Base-by-base conservation (phyloP, 2,797 vertebrate genomes). In the Simalia tracyae region DNA sequence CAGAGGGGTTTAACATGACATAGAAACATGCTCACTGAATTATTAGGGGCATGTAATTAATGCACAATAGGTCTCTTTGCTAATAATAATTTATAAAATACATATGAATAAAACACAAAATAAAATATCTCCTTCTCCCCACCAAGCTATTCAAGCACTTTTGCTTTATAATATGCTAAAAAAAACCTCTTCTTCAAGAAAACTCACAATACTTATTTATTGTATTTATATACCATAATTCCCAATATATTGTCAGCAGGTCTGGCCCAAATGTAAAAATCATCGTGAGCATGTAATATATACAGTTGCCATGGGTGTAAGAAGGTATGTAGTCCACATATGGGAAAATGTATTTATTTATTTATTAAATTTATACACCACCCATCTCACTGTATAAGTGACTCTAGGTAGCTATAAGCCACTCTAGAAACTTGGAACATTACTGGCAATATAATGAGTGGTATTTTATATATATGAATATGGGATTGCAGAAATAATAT, bases 401-500 rank as follows among this genome's bases (percentile, higher is more conserved):
- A 36, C 36, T 36, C 36, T 36, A 36, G 36, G 36, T 36, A 36
- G 36, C 36, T 36, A 36, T 36, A 36, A 66, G 11, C 8, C n/a
- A 66, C n/a, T 66, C 26, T n/a, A 9, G 26, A 26, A 60, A 36
- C 9, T 31, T 36, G n/a, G 85, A 86, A 86, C n/a, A 86, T 26
- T 9, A 72, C 9, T 0, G 8, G 50, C 6, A 54, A 87, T 28
- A 81, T 24, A 93, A 64, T 26, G 57, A 26, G 4, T 14, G 92
- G 92, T 93, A 90, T 1, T 92, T 89, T 36, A 2, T 15, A 66
- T 66, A 24, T 42, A 54, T 54, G 28, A 84, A 93, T 72, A 46
- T 87, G 46, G 95, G 72, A 89, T 64, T 0, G 17, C 87, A 59
- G 54, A 84, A 72, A 84, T 87, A 68, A 61, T 46, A 89, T 85